phyloP scores from a whole-genome alignment of 2,888 invertebrate species.

The Apamea anceps region DNA sequence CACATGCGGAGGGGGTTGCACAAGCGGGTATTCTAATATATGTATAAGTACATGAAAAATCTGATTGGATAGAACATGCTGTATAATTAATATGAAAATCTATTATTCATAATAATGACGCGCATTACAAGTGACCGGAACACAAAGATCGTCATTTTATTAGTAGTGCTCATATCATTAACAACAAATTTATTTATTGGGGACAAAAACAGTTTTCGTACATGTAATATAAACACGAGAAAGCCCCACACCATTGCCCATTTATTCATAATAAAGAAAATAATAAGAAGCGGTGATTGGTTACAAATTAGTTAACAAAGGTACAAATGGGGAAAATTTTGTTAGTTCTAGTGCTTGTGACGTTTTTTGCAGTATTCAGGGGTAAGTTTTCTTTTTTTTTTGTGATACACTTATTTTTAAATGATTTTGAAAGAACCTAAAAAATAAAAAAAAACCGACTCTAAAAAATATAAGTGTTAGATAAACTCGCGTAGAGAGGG shows the following conservation, averaged over 20 bases:
- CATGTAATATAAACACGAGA: not conserved
- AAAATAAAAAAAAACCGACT: too few species aligned
- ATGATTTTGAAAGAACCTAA: too few species aligned
- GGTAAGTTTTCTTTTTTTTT: not conserved
- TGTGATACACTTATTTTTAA: too few species aligned
- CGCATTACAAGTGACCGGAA: not conserved
- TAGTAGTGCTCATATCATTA: not conserved
- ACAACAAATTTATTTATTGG: not conserved
- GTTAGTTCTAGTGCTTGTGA: not conserved
- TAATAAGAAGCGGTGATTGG: not conserved
- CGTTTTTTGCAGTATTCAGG: not conserved
- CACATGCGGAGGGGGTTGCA: not conserved
- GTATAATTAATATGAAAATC: conserved; percentile 15
- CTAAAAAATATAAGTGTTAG: too few species aligned
- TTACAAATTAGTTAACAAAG: not conserved
- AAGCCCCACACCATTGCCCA: not conserved
- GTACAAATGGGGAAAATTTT: conserved; percentile 19
- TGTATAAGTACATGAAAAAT: not conserved
- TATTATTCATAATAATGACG: conserved; percentile 17
- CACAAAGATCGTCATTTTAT: not conserved
- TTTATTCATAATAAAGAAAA: not conserved
- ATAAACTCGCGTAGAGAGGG: too few species aligned
- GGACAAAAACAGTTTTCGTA: not conserved
- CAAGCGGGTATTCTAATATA: not conserved
- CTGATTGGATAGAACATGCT: conserved; percentile 14